Base-by-base conservation (phyloP, 2,797 vertebrate species). In the Harpia harpyja region DNA sequence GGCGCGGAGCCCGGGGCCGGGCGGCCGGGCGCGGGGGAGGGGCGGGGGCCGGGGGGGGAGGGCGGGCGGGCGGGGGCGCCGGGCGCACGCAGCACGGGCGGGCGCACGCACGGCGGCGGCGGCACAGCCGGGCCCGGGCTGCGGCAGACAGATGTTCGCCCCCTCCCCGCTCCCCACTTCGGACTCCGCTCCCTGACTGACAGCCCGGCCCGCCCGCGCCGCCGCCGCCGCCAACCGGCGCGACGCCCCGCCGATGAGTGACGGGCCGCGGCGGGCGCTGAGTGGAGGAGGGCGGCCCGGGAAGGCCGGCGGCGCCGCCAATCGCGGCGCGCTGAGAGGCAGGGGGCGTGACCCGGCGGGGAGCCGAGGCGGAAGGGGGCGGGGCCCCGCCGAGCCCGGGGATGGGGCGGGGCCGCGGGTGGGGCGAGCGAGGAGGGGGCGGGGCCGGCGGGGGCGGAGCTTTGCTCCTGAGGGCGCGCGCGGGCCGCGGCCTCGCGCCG, bases 131-230 rank as follows among this genome's bases (percentile, higher is more conserved):
- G 97, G 97, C 98, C 98, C 98, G 98, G 98, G 99, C 98, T 98
- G 99, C 99, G 98, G 98, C 98, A 98, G 98, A 98, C 99, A 99
- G 99, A 99, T 99, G 99, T 99, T 99, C 98, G 98, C 98, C 96
- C 92, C 57, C 92, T 61, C 95, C 89, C 92, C 85, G 74, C 85
- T 82, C 92, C 88, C 85, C 88, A 68, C 85, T 88, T 79, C 95
- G 95, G 94, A 85, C 96, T 92, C 91, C 84, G 88, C 46, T 93
- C 73, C 59, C 79, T 85, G 96, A 97, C 68, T 94, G 98, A 97
- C 97, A 94, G 35, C 61, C 5, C 12, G 22, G 19, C 44, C 37
- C 39, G 67, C 84, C 97, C 97, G 94, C 89, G 76, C 95, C 88
- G 75, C 94, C 41, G 59, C 80, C 54, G 28, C 84, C 39, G 67